A percentile compares a stretch with the other conserved stretches of the same genome.
phyloP scores from a whole-genome alignment of 2,888 invertebrate genomes.

The Thymelicus lineola region DNA sequence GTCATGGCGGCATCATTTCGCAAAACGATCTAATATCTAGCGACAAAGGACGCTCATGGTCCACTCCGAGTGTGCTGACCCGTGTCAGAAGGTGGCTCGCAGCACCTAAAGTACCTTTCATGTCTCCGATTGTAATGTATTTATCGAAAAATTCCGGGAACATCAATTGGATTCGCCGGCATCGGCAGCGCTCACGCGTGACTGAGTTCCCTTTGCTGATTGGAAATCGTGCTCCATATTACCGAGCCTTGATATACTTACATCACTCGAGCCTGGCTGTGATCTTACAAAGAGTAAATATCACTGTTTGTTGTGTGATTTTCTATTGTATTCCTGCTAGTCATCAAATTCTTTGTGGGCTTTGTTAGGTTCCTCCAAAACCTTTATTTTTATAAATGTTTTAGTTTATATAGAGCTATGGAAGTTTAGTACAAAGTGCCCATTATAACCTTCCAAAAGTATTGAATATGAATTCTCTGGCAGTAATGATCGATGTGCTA shows the following conservation, averaged over 20 bases:
- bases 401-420: too few relatives aligned
- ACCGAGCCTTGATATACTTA: neutral
- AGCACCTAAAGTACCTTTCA: constrained; percentile 35
- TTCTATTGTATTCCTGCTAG: too few relatives aligned
- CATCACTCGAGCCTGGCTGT: too few relatives aligned
- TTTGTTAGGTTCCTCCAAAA: too few relatives aligned
- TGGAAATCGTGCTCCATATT: constrained; percentile 12
- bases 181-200: constrained; percentile 27
- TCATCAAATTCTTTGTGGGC: too few relatives aligned
- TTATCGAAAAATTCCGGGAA: constrained; percentile 37
- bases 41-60: constrained; percentile 35
- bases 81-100: constrained; percentile 23
- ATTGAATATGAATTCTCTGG: neutral
- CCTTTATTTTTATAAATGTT: too few relatives aligned
- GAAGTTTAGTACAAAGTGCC: too few relatives aligned
- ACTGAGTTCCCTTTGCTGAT: constrained; percentile 28
- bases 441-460: too few relatives aligned
- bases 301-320: too few relatives aligned
- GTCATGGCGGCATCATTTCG: constrained; percentile 30
- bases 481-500: constrained; percentile 4
- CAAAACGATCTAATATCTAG: constrained; percentile 28
- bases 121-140: constrained; percentile 35
- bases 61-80: constrained; percentile 30
- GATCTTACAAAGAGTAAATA: too few relatives aligned
- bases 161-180: constrained; percentile 26